phyloP scores from a whole-genome alignment of 2,888 invertebrate species.

The Aleiodes leptofemur region DNA sequence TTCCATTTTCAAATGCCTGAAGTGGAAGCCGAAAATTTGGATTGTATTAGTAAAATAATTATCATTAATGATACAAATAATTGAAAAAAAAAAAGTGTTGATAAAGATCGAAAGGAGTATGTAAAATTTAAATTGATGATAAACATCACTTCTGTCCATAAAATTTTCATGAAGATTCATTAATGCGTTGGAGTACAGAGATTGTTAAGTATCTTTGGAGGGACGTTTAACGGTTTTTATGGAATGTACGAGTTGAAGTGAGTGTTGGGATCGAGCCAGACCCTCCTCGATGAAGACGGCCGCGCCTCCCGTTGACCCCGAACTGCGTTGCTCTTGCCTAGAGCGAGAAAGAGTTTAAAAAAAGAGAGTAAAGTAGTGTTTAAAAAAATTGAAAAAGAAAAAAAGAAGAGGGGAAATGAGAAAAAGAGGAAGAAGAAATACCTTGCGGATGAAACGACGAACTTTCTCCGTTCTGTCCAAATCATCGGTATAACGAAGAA shows the following conservation, averaged over 20 bases:
- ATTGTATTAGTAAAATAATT: too few relatives aligned
- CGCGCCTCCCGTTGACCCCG: conserved; percentile 73
- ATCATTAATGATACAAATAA: too few relatives aligned
- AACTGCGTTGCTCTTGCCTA: conserved; percentile 58
- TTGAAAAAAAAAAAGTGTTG: not conserved
- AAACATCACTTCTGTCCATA: conserved; percentile 25
- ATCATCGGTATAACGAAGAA: conserved; percentile 22
- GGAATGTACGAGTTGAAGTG: conserved; percentile 72
- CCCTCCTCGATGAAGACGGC: conserved; percentile 66
- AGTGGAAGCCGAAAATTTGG: too few relatives aligned
- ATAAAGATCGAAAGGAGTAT: conserved; percentile 38
- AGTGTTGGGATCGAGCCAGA: conserved; percentile 72
- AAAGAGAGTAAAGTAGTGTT: conserved; percentile 32
- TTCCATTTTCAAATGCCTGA: too few relatives aligned
- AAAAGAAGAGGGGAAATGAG: conserved; percentile 42
- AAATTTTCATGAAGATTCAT: conserved; percentile 5
- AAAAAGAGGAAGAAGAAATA: conserved; percentile 35
- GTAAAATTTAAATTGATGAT: conserved; percentile 45
- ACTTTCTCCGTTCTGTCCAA: conserved; percentile 55
- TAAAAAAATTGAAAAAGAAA: conserved; percentile 37
- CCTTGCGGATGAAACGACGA: conserved; percentile 46
- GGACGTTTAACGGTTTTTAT: conserved; percentile 74
- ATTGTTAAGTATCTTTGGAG: conserved; percentile 44
- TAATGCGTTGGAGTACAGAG: conserved; percentile 23
- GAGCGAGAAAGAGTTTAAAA: conserved; percentile 48